phyloP scores from a whole-genome alignment of 1,140 invertebrate species.

The Akabosia matsudoensis region DNA sequence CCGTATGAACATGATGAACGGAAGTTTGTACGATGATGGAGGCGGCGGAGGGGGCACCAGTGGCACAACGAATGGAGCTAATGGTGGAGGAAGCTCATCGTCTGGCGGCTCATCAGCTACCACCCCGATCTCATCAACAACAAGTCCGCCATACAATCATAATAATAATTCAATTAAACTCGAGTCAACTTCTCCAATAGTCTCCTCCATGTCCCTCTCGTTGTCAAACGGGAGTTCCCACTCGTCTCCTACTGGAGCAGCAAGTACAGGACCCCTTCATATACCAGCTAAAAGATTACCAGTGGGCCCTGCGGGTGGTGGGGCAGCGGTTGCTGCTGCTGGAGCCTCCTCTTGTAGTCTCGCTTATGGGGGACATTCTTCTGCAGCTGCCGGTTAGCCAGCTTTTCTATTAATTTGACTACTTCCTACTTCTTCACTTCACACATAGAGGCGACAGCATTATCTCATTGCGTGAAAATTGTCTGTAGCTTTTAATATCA shows the following conservation, averaged over 20 bases:
- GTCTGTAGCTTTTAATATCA: no score
- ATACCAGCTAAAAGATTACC: conserved; percentile 66
- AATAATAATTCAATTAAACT: conserved; percentile 36
- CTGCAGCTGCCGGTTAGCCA: conserved; percentile 39
- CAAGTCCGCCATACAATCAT: conserved; percentile 57
- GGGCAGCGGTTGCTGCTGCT: conserved; percentile 53
- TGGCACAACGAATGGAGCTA: conserved; percentile 21
- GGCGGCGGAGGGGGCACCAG: conserved; percentile 60
- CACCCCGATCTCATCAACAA: conserved; percentile 64
- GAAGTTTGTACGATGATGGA: conserved; percentile 68
- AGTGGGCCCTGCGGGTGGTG: conserved; percentile 60
- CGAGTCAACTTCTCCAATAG: conserved; percentile 38
- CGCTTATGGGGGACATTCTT: conserved; percentile 35
- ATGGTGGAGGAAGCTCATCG: conserved; percentile 33
- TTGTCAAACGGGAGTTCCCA: conserved; percentile 52
- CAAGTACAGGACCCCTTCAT: conserved; percentile 63
- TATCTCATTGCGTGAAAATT: no score
- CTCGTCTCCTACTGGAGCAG: conserved; percentile 44
- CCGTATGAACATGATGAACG: conserved; percentile 67
- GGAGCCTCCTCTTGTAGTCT: conserved; percentile 34
- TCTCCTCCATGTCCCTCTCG: conserved; percentile 33
- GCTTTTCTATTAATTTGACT: conserved; percentile 27
- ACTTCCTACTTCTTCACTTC: background rate
- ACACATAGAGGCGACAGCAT: background rate
- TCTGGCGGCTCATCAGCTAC: conserved; percentile 45